phyloP scores from a whole-genome alignment of 2,797 vertebrate genomes.

The Phalloptychus januarius region DNA sequence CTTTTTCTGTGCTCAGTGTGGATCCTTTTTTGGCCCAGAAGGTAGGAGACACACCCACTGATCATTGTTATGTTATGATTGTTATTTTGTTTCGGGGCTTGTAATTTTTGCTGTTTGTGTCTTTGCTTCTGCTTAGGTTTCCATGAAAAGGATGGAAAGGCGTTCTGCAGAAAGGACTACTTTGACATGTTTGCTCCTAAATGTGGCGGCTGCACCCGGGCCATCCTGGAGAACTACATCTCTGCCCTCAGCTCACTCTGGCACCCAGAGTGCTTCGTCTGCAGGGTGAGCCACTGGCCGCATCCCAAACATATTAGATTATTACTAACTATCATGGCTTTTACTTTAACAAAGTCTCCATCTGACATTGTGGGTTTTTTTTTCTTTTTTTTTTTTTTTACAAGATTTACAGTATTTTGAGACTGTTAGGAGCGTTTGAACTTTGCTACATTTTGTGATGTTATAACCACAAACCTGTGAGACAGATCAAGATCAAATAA shows the following conservation, averaged over 20 bases:
- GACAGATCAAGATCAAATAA: neutral
- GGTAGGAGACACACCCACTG: conserved; percentile 73
- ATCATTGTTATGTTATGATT: neutral
- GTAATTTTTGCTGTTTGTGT: neutral
- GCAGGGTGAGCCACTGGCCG: conserved; percentile 84
- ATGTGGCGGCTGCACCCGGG: conserved; percentile 91
- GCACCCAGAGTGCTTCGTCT: conserved; percentile 97
- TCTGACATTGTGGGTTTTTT: too few species aligned
- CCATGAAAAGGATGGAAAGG: conserved; percentile 95
- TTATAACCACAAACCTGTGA: neutral
- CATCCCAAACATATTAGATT: neutral
- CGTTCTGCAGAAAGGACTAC: conserved; percentile 95
- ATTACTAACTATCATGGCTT: neutral
- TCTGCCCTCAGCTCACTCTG: conserved; percentile 94
- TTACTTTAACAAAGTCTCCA: too few species aligned
- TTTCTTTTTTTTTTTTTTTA: neutral
- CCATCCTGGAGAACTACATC: conserved; percentile 96
- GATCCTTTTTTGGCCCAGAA: conserved; percentile 94
- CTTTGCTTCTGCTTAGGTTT: conserved; percentile 81
- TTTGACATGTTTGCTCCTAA: conserved; percentile 97
- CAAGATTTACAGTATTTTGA: neutral
- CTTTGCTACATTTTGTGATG: neutral
- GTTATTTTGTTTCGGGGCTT: neutral
- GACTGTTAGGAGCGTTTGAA: neutral
- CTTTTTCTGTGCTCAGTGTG: conserved; percentile 96